Evolutionary conservation across 1,140 invertebrate genomes (phyloP), one percentile per base, ranked within the genome.

Genomic region (Nephotettix cincticeps): DNA sequence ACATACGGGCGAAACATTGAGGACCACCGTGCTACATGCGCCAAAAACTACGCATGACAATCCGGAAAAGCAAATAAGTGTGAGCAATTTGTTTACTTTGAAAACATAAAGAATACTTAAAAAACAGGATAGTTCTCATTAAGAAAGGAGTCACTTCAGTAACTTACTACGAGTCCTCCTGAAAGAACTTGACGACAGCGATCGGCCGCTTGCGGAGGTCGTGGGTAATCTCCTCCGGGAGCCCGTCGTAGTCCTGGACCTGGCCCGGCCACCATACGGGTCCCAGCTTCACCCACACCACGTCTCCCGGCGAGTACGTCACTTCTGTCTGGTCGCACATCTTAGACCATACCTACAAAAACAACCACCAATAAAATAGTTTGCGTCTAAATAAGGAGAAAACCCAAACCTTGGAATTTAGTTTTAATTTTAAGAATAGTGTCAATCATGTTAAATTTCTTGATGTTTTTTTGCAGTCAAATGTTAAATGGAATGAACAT

Each of bases 221-320:
- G 1, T 47, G 28, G 56, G 83, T 82, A 71, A 90, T 79, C 65
- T 90, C 84, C 73, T 87, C 87, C 66, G 85, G 82, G 0, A 88
- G 86, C 54, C 90, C 80, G 54, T 85, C 83, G 23, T 85, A 79
- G 47, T 84, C 85, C 40, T 87, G 84, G 47, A 93, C 90, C 79
- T 91, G 88, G 6, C 91, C 91, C 36, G 92, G 92, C 91, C 91
- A 93, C 91, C 91, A 93, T 87, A 90, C 92, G 75, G 85, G 88
- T 13, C 86, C 84, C 27, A 93, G 79, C 79, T 94, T 94, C 1
- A 93, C 91, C 92, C 92, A 94, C 65, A 93, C 92, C 65, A 93
- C 82, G 73, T 93, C 90, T 51, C 89, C 90, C 73, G 89, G 87
- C 71, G 84, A 81, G 81, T 91, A 93, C 75, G 78, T 76, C 32